Percentiles rank a stretch among this genome's conserved stretches.
Conservation (phyloP, 2,888 invertebrate species). For the Koerneria pararmatus region DNA sequence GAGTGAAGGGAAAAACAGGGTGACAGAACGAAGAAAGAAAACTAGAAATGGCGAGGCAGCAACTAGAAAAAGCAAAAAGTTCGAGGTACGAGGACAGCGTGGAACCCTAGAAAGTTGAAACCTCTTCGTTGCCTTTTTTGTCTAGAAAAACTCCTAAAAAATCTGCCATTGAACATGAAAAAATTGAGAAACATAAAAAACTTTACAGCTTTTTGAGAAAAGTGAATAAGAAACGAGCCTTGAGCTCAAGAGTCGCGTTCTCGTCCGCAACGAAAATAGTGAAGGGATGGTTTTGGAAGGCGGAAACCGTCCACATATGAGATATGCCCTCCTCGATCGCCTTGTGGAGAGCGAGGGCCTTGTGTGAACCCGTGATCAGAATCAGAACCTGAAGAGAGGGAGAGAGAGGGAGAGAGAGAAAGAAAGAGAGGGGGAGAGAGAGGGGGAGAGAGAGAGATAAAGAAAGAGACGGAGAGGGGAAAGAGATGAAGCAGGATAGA, state of each 20-base stretch:
- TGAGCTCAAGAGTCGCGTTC: conserved; percentile 89
- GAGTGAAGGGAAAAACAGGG: no score
- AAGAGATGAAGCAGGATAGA: not conserved
- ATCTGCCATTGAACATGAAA: not conserved
- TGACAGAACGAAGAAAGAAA: no score
- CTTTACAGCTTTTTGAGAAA: not conserved
- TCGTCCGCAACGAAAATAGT: conserved; percentile 94
- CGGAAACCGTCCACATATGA: conserved; percentile 99
- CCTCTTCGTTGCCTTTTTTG: no score
- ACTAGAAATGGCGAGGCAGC: not conserved
- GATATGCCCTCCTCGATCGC: conserved; percentile 97
- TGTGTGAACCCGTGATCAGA: conserved; percentile 90
- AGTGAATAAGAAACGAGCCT: conserved; percentile 60
- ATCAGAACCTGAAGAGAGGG: conserved; percentile 90
- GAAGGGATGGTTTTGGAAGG: conserved; percentile 83
- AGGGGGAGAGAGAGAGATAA: not conserved
- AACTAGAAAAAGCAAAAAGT: not conserved
- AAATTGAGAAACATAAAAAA: no score
- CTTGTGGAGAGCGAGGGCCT: conserved; percentile 90
- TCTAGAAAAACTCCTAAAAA: not conserved
- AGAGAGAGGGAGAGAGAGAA: no score
- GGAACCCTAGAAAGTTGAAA: no score
- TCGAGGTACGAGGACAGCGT: no score
- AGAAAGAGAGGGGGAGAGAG: not conserved
- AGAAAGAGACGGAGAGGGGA: not conserved